These are phyloP conservation scores for Exocentrus adspersus DNA, from an alignment of 2,888 invertebrate species.

Conservation along the genomic window DNA sequence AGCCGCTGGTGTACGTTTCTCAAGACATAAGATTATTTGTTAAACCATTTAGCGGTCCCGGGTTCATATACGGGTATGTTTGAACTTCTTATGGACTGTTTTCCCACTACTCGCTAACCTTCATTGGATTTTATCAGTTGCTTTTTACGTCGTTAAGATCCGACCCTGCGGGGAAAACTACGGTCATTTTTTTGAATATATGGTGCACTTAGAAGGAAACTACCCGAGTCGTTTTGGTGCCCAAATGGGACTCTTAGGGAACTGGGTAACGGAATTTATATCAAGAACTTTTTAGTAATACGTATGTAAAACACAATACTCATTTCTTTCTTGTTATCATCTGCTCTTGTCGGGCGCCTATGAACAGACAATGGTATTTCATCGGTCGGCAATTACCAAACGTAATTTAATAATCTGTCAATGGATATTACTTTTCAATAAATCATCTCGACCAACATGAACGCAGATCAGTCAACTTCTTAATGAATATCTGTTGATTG, in stretches of 20 bases:
- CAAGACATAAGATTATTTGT: background rate
- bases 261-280: too few relatives aligned
- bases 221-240: too few relatives aligned
- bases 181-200: too few relatives aligned
- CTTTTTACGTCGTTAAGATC: background rate
- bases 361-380: constrained; percentile 13
- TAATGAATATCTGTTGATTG: constrained; percentile 3
- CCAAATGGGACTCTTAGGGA: too few relatives aligned
- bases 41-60: background rate
- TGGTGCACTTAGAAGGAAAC: too few relatives aligned
- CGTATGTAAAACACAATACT: too few relatives aligned
- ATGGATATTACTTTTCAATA: constrained; percentile 10
- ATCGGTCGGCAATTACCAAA: constrained; percentile 15
- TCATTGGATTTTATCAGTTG: constrained; percentile 3
- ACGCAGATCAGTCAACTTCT: constrained; percentile 3
- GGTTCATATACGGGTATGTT: background rate
- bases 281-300: too few relatives aligned
- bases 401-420: constrained; percentile 22
- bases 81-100: constrained; percentile 9
- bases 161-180: too few relatives aligned
- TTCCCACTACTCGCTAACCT: constrained; percentile 5
- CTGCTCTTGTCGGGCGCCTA: too few relatives aligned
- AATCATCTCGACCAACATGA: constrained; percentile 6
- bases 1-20: background rate
- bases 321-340: too few relatives aligned